Base-by-base conservation (phyloP, 2,888 invertebrate genomes). In the Hedya salicella region DNA sequence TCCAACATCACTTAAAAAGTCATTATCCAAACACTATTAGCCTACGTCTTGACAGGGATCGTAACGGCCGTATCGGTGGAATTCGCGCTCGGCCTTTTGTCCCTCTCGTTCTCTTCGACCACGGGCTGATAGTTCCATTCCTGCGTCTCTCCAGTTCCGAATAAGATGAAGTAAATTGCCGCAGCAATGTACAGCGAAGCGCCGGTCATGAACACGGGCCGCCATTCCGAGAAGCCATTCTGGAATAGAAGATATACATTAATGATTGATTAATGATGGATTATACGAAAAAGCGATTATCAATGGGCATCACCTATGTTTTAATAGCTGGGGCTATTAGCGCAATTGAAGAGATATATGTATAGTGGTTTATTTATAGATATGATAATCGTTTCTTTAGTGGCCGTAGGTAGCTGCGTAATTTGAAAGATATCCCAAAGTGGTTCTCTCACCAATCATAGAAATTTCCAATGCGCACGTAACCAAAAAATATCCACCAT, bases 211-310 rank as follows among this genome's bases (percentile, higher is more conserved):
- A 96, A 96, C 57, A 96, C 94, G 30, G 93, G 93, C 56, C 95
- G 94, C 96, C 96, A 96, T 81, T 96, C 94, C 19, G 93, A 90
- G 61, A 96, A 92, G n/a, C 95, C 95, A 71, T 95, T 96, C 96
- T 96, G 80, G n/a, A 89, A 89, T 68, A 60, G 67, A 69, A 61
- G 63, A 62, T 49, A 62, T 67, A 19, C 32, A 67, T 49, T 67
- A 44, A 46, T 14, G 46, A 46, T 56, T 56, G 54, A 46, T 14
- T 40, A 46, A 49, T 56, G 54, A 48, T 39, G 19, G 21, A 49
- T 60, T 36, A 36, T 48, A 48, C 14, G 9, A 19, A 40, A n/a
- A 3, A 39, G 19, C 21, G 32, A 59, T 21, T 36, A 60, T 36
- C 16, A 30, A 21, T 21, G 48, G 36, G 40, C 8, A 14, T 25